These are phyloP conservation scores for Daubentonia madagascariensis DNA, from an alignment of 2,113 vertebrate species.

Conservation along the genomic window DNA sequence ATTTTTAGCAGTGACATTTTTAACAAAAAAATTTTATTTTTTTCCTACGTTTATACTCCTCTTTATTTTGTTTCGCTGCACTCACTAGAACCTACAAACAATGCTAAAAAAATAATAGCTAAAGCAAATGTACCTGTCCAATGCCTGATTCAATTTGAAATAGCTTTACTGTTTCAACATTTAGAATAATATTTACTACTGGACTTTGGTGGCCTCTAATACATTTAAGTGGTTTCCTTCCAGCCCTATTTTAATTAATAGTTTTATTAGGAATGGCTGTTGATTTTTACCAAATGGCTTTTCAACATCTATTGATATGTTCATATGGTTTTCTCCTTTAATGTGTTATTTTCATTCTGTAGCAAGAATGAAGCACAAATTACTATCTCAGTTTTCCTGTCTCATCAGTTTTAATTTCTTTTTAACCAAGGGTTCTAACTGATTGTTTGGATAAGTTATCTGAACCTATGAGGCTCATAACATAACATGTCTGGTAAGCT, in stretches of 20 bases:
- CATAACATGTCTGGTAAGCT: neutral
- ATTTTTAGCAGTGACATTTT: neutral
- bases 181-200: neutral
- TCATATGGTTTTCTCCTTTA: neutral
- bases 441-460: neutral
- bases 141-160: neutral
- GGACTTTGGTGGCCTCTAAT: neutral
- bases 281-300: slow-evolving; percentile 20
- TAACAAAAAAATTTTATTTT: slow-evolving; percentile 6
- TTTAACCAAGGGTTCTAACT: neutral
- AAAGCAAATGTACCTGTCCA: neutral
- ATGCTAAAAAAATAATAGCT: neutral
- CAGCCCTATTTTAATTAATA: neutral
- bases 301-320: neutral
- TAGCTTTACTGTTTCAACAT: neutral
- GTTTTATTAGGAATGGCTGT: neutral
- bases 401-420: neutral
- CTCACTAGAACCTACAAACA: neutral
- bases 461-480: neutral
- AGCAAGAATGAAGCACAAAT: neutral
- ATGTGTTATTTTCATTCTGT: neutral
- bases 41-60: neutral
- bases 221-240: neutral
- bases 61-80: neutral
- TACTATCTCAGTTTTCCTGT: neutral